phyloP scores from a whole-genome alignment of 2,888 invertebrate genomes.

The Emmelina monodactyla region DNA sequence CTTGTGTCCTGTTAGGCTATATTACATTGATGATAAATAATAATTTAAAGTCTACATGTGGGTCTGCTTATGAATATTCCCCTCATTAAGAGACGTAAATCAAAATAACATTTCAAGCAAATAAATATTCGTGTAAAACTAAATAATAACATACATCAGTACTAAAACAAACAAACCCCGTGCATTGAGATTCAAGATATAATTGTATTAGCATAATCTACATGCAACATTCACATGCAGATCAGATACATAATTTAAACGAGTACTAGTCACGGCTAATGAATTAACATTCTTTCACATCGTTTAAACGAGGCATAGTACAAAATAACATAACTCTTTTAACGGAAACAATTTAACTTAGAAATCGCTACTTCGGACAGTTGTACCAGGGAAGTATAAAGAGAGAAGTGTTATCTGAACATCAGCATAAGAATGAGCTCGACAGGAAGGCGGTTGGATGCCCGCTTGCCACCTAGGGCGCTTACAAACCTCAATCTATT shows the following conservation, averaged over 20 bases:
- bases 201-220: slow-evolving; percentile 15
- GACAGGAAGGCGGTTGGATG: slow-evolving; percentile 21
- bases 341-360: slow-evolving; percentile 56
- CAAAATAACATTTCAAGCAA: no score
- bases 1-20: no score
- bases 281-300: slow-evolving; percentile 48
- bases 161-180: not conserved
- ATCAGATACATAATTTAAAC: slow-evolving; percentile 35
- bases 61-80: no score
- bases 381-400: slow-evolving; percentile 28
- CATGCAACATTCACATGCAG: slow-evolving; percentile 25
- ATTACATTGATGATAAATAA: no score
- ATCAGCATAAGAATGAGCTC: slow-evolving; percentile 52
- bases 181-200: not conserved
- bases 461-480: not conserved
- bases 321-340: slow-evolving; percentile 42
- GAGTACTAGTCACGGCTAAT: slow-evolving; percentile 29
- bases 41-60: no score
- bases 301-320: slow-evolving; percentile 25
- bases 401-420: slow-evolving; percentile 51
- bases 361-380: slow-evolving; percentile 39
- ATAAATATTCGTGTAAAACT: no score
- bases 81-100: no score
- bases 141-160: no score
- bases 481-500: not conserved